Evolutionary conservation across 2,113 vertebrate genomes (phyloP), one percentile per base, ranked within the genome.

Genomic region (Calonectris borealis): DNA sequence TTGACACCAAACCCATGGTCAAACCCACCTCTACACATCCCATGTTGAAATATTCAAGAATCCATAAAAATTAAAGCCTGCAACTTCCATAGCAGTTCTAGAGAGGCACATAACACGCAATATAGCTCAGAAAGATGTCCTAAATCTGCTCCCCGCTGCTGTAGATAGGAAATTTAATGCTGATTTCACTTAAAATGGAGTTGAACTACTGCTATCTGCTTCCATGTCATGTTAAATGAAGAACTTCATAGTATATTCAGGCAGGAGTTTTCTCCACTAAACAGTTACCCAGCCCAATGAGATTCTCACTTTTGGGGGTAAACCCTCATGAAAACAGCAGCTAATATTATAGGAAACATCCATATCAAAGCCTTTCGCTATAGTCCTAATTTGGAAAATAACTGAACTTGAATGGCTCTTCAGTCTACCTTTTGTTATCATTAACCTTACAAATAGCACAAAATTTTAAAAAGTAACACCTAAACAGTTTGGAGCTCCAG

Each of bases 41-140:
- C n/a, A 36, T 0, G 0, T 3, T 26, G 38, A 89, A 75, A 58
- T 84, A 94, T 22, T 75, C 24, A 79, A 75, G 16, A 61, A 55
- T 22, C 22, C n/a, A n/a, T 24, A 49, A 61, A 62, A 90, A 36
- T 32, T 38, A 26, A 86, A 89, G 36, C 34, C 54, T 65, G 7
- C 18, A 68, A 60, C 42, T 86, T 40, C 25, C 40, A 4, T 1
- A 49, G 31, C 31, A 78, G 16, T 9, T 82, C 72, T 52, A 32
- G 9, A 65, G 49, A 76, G n/a, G 25, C 25, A 70, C 1, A 1
- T 57, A 61, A 61, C 11, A 52, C 0, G 0, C 34, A 57, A 25
- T 2, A n/a, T 4, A 85, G 20, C 62, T 77, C 68, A 72, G 44
- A 89, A 24, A 49, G 4, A 42, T 22, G 3, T 5, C 49, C 55